Conservation (phyloP, 2,888 invertebrate genomes). For the Troides helena region DNA sequence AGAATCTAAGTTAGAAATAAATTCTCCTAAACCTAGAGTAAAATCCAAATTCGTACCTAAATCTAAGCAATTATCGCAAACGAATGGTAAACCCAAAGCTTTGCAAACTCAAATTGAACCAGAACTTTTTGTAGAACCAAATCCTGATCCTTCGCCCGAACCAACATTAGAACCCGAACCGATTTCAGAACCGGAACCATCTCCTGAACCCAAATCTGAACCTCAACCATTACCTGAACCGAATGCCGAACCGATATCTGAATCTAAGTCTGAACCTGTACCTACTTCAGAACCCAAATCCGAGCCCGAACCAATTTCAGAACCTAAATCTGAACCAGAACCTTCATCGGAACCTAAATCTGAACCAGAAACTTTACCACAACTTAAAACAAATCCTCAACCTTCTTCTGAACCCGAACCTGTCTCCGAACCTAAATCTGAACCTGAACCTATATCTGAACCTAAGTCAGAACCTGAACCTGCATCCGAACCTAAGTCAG, state of each 20-base stretch:
- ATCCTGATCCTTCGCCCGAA: slow-evolving; percentile 46
- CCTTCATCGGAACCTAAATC: slow-evolving; percentile 59
- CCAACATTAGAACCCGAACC: slow-evolving; percentile 43
- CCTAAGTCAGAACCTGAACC: slow-evolving; percentile 58
- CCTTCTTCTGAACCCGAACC: slow-evolving; percentile 55
- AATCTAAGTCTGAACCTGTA: slow-evolving; percentile 54
- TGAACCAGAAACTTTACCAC: slow-evolving; percentile 52
- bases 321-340: slow-evolving; percentile 44
- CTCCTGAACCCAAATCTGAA: slow-evolving; percentile 60
- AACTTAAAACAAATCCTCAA: slow-evolving; percentile 58
- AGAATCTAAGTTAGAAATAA: slow-evolving; percentile 58
- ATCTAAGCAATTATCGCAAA: slow-evolving; percentile 56
- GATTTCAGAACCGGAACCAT: slow-evolving; percentile 19
- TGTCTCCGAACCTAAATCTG: slow-evolving; percentile 61
- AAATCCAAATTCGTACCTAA: slow-evolving; percentile 51
- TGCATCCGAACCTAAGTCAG: slow-evolving; percentile 60
- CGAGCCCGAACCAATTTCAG: slow-evolving; percentile 52
- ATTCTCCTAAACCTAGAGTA: slow-evolving; percentile 49
- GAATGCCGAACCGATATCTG: slow-evolving; percentile 60
- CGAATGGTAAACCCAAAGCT: slow-evolving; percentile 62
- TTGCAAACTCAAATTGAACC: slow-evolving; percentile 14
- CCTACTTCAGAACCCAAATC: slow-evolving; percentile 60
- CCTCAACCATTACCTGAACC: slow-evolving; percentile 61
- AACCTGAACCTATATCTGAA: slow-evolving; percentile 56
- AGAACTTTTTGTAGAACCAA: slow-evolving; percentile 39